Conservation (phyloP, 2,888 invertebrate genomes). For the Cryptus armator region DNA sequence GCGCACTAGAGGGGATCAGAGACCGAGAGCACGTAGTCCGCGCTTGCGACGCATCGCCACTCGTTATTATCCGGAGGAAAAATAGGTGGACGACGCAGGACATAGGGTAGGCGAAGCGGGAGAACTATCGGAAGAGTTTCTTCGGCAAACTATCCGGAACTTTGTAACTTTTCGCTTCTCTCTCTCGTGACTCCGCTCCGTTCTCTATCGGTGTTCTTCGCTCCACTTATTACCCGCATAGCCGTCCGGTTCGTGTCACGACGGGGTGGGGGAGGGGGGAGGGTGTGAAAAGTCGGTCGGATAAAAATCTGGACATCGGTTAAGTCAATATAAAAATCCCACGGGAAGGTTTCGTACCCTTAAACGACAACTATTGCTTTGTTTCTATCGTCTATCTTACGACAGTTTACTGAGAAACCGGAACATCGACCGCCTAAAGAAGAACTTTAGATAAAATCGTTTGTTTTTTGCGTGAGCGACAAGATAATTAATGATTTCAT, state of each 20-base stretch:
- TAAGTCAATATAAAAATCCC: neutral
- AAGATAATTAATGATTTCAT: neutral
- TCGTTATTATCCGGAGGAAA: slow-evolving; percentile 42
- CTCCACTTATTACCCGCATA: slow-evolving; percentile 58
- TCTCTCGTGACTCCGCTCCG: neutral
- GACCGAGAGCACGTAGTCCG: slow-evolving; percentile 5
- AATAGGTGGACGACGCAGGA: slow-evolving; percentile 20
- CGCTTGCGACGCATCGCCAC: slow-evolving; percentile 32
- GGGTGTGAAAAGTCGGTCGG: slow-evolving; percentile 35
- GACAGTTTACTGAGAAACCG: too few species aligned
- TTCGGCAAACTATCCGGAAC: slow-evolving; percentile 41
- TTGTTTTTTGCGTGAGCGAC: neutral
- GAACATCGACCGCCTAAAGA: too few species aligned
- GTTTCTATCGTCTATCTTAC: too few species aligned
- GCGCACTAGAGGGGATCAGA: neutral
- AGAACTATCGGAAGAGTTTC: slow-evolving; percentile 49
- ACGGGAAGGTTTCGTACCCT: neutral
- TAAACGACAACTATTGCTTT: too few species aligned
- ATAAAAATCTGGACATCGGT: slow-evolving; percentile 44
- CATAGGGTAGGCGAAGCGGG: slow-evolving; percentile 5
- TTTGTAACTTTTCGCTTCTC: slow-evolving; percentile 24
- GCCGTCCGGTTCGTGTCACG: slow-evolving; percentile 15
- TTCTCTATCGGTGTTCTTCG: slow-evolving; percentile 25
- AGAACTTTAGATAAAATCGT: neutral
- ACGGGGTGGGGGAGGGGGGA: neutral